Evolutionary conservation across 2,797 vertebrate genomes (phyloP).

Genomic region (Pangasius djambal): DNA sequence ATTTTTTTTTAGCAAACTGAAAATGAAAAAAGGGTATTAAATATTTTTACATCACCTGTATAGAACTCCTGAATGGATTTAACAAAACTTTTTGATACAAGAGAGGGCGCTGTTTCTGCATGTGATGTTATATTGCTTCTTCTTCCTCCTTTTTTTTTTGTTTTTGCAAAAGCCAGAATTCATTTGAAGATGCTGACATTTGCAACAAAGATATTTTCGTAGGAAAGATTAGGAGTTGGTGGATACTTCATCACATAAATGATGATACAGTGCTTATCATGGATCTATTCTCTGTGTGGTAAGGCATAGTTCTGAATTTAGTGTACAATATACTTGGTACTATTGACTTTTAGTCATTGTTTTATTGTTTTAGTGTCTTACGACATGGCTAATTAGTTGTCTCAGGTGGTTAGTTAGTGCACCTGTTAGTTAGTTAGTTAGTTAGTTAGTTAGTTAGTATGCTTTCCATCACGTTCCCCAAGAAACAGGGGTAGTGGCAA

Average conservation of each 20-base stretch:
- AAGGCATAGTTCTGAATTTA: neutral
- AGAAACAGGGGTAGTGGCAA: too few species aligned
- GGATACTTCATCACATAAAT: neutral
- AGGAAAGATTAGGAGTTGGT: neutral
- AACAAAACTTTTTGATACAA: slow-evolving; percentile 2
- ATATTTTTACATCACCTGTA: neutral
- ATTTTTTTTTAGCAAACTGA: neutral
- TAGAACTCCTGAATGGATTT: neutral
- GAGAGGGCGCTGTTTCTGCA: slow-evolving; percentile 11
- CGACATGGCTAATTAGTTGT: neutral
- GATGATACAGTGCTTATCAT: neutral
- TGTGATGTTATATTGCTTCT: neutral
- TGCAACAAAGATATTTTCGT: neutral
- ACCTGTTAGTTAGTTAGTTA: neutral
- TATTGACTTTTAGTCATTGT: neutral
- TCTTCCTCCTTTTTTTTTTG: neutral
- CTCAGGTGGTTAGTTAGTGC: neutral
- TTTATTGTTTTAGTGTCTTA: neutral
- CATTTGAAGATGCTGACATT: neutral
- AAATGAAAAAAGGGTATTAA: neutral
- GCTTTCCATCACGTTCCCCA: neutral
- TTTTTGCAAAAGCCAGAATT: neutral
- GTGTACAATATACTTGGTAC: neutral
- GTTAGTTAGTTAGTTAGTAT: neutral
- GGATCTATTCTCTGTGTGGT: neutral